These are phyloP conservation scores for Rhincodon typus DNA, from an alignment of 2,797 vertebrate species.

Conservation along the genomic window DNA sequence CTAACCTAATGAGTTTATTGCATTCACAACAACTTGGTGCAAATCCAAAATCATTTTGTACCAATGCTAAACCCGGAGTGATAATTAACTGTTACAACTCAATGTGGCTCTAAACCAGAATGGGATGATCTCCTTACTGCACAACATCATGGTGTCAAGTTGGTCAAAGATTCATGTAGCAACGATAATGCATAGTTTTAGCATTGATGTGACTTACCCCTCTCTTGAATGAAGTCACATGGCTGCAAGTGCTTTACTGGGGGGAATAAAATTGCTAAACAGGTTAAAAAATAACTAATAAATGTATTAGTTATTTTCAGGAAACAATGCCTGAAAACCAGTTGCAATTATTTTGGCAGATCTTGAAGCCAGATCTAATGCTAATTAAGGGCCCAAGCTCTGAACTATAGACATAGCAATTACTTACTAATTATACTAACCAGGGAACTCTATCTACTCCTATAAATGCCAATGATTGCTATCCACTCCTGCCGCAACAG, in stretches of 20 bases:
- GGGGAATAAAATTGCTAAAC: neutral
- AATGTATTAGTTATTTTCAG: neutral
- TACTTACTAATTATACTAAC: neutral
- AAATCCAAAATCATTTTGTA: neutral
- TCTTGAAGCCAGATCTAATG: neutral
- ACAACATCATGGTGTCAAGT: neutral
- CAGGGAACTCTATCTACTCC: neutral
- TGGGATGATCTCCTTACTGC: neutral
- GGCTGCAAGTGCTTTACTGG: neutral
- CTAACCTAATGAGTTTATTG: neutral
- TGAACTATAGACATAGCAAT: neutral
- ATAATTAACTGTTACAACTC: no score
- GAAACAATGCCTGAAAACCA: neutral
- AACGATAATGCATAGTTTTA: neutral
- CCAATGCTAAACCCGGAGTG: neutral
- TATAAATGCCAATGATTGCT: slow-evolving; percentile 1
- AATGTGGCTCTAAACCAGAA: neutral
- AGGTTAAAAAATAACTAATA: neutral
- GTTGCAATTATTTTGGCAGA: slow-evolving; percentile 11
- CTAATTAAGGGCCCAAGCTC: neutral
- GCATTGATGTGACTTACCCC: neutral
- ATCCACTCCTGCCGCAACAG: neutral
- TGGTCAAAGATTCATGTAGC: neutral
- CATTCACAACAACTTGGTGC: neutral
- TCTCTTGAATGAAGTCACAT: neutral